phyloP scores from a whole-genome alignment of 2,888 invertebrate species.

The Mythimna vitellina region DNA sequence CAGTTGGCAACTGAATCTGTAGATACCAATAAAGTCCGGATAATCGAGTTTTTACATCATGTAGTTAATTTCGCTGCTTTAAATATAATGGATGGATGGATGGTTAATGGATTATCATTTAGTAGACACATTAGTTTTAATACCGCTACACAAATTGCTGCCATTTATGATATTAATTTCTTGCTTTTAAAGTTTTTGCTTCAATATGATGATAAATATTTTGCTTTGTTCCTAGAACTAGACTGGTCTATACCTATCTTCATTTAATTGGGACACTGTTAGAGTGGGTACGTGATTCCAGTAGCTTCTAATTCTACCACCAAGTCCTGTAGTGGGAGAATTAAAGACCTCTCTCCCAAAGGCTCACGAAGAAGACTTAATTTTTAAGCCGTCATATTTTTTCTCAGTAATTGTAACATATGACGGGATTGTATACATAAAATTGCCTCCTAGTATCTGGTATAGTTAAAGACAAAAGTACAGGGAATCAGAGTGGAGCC shows the following conservation, averaged over 20 bases:
- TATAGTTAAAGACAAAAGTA: no score
- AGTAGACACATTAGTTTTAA: constrained; percentile 13
- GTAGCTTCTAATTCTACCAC: no score
- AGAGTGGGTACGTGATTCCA: no score
- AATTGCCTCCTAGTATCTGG: no score
- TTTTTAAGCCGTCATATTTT: no score
- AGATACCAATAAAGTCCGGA: background rate
- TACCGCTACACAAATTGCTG: constrained; percentile 1
- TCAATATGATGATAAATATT: background rate
- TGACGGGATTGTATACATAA: no score
- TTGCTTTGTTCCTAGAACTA: background rate
- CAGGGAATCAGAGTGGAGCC: no score
- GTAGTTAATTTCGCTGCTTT: background rate
- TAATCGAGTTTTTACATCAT: background rate
- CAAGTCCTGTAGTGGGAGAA: no score
- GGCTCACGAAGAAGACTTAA: no score
- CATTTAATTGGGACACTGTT: background rate
- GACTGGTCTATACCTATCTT: background rate
- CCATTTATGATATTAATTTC: constrained; percentile 12
- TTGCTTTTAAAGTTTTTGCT: background rate
- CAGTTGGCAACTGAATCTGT: background rate
- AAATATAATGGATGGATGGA: no score
- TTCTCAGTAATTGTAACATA: no score
- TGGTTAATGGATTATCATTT: background rate
- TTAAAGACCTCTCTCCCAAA: no score